Percentiles rank a stretch among this genome's conserved stretches.
Evolutionary conservation across 64 coral and sea anemone species (phyloP).

Genomic region (Montipora sp.): DNA sequence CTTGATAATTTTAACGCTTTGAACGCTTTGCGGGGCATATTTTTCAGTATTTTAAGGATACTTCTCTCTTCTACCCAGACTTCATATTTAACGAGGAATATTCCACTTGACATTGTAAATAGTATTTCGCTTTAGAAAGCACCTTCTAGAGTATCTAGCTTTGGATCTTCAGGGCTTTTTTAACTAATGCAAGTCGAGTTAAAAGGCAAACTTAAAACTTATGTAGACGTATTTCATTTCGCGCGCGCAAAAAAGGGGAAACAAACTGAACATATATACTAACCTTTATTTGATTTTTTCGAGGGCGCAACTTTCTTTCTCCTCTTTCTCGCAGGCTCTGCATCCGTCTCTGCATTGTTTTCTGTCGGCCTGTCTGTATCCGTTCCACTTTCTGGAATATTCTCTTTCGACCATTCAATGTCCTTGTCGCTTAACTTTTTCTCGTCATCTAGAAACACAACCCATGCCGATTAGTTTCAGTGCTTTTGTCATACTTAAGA

Average conservation of each 20-base stretch:
- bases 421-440: slow-evolving; percentile 5
- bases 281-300: slow-evolving; percentile 4
- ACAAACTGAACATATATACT: background rate
- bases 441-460: slow-evolving; percentile 20
- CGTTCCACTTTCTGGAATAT: background rate
- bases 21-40: too few species aligned
- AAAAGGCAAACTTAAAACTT: background rate
- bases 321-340: background rate
- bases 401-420: background rate
- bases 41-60: too few species aligned
- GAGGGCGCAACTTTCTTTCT: background rate
- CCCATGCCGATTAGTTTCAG: background rate
- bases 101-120: too few species aligned
- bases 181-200: background rate
- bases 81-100: too few species aligned
- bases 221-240: background rate
- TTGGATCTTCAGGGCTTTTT: background rate
- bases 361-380: background rate
- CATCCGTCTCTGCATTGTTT: background rate
- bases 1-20: too few species aligned
- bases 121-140: too few species aligned
- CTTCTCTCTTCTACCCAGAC: too few species aligned
- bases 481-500: background rate
- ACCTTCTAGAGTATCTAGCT: too few species aligned
- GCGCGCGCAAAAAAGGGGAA: background rate